These are phyloP conservation scores for Megatriorchis doriae DNA, from an alignment of 2,113 vertebrate genomes.

Conservation along the genomic window DNA sequence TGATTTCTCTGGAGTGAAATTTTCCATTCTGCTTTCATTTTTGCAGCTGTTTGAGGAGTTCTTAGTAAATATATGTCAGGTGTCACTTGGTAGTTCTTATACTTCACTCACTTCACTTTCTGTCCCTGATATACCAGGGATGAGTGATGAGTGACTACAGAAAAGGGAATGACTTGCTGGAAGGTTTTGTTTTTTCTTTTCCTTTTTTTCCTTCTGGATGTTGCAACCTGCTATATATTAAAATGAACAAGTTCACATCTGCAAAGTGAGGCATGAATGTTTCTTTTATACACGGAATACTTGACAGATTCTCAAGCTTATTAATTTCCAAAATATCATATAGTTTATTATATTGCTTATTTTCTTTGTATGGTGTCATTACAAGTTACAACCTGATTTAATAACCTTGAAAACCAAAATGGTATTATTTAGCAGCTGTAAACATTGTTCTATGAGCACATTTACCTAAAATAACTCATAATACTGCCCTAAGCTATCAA, in stretches of 20 bases:
- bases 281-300: background rate
- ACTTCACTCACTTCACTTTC: background rate
- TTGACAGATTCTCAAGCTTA: background rate
- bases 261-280: background rate
- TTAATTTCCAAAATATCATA: background rate
- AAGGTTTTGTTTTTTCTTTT: background rate
- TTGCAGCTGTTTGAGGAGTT: conserved; percentile 8
- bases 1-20: background rate
- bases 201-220: background rate
- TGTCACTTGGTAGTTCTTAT: background rate
- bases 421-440: background rate
- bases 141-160: conserved; percentile 27
- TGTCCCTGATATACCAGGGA: background rate
- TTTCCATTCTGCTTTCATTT: conserved; percentile 12
- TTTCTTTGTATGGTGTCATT: background rate
- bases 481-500: background rate
- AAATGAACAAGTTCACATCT: conserved; percentile 28
- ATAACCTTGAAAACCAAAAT: background rate
- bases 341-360: background rate
- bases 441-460: background rate
- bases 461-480: conserved; percentile 41
- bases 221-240: background rate
- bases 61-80: background rate
- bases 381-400: conserved; percentile 3
- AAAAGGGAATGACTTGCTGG: conserved; percentile 19